Evolutionary conservation across 2,888 invertebrate genomes (phyloP).

Genomic region (Vannuccia rotundouncinata): DNA sequence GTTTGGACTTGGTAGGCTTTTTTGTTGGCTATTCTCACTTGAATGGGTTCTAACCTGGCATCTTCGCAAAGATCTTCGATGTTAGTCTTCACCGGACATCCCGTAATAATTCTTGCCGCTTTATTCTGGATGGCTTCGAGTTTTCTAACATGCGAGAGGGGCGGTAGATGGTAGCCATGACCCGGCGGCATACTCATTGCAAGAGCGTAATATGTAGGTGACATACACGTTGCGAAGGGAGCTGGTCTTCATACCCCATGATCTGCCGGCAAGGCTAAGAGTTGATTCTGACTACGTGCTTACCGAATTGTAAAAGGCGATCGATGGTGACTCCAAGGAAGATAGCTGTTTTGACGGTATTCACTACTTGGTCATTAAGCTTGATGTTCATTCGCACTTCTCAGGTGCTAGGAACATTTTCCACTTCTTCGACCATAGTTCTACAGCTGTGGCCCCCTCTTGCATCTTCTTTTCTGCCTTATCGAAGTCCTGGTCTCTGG

Average conservation of each 20-base stretch:
- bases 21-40: background rate
- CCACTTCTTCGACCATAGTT: no score
- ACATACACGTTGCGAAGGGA: background rate
- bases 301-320: no score
- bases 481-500: no score
- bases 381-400: no score
- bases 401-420: no score
- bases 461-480: no score
- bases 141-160: background rate
- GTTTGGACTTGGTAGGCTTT: background rate
- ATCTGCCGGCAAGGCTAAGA: constrained; percentile 4
- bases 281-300: no score
- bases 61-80: background rate
- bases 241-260: background rate
- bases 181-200: background rate
- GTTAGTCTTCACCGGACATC: background rate
- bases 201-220: background rate
- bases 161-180: background rate
- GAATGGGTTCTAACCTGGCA: background rate
- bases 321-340: no score
- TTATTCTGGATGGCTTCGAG: background rate
- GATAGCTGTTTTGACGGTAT: no score
- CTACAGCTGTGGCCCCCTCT: no score
- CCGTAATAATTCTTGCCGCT: background rate
- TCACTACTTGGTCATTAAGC: no score